A percentile compares a stretch with the other conserved stretches of the same genome.
Evolutionary conservation across 2,888 invertebrate species (phyloP).

Genomic region (Pammene fasciana): DNA sequence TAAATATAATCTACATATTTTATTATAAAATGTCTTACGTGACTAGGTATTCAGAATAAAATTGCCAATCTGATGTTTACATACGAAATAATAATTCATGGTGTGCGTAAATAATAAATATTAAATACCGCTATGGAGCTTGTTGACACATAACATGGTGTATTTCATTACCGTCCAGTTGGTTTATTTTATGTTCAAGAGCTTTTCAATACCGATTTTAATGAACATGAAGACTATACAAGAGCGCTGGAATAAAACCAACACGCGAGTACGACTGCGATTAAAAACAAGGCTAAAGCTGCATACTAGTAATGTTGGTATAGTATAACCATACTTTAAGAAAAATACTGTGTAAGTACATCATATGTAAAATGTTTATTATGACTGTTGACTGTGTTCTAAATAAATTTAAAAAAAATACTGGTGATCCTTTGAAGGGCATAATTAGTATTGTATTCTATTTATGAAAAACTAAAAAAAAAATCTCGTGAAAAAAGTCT

Average conservation of each 20-base stretch:
- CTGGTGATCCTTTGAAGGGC: no score
- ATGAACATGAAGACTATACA: conserved; percentile 23
- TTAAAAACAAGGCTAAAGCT: background rate
- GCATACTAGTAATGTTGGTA: background rate
- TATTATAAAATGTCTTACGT: background rate
- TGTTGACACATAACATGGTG: conserved; percentile 34
- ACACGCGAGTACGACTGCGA: conserved; percentile 7
- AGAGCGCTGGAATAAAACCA: conserved; percentile 23
- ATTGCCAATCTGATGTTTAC: conserved; percentile 32
- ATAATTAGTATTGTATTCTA: no score
- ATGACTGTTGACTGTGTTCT: no score
- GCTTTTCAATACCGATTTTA: conserved; percentile 37
- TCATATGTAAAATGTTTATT: no score
- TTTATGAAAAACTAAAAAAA: no score
- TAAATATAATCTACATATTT: no score
- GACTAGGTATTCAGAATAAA: conserved; percentile 21
- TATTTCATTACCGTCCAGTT: conserved; percentile 32
- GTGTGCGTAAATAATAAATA: conserved; percentile 32
- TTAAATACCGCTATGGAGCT: conserved; percentile 23
- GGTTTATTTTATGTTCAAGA: conserved; percentile 35
- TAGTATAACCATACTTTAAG: background rate
- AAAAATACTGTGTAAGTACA: no score
- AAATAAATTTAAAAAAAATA: no score
- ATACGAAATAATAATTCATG: conserved; percentile 32
- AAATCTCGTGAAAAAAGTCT: no score